These are phyloP conservation scores for Ectropis grisescens DNA, from an alignment of 1,140 invertebrate species.

Conservation along the genomic window DNA sequence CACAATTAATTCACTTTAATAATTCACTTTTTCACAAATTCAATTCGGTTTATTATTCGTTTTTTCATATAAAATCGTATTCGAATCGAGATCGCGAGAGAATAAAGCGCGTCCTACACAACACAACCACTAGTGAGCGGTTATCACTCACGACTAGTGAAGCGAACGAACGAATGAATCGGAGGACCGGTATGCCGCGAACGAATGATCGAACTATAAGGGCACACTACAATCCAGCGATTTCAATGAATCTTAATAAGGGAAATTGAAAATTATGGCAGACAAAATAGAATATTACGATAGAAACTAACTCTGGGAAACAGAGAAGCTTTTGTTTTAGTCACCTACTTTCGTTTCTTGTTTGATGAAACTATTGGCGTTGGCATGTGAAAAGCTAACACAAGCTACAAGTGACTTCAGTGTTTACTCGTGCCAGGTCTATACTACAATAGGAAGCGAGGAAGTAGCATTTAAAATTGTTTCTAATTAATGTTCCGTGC, in stretches of 20 bases:
- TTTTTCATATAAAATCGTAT: slow-evolving; percentile 3
- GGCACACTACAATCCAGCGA: slow-evolving; percentile 3
- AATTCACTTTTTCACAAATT: slow-evolving; percentile 13
- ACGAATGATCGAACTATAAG: slow-evolving; percentile 21
- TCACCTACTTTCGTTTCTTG: too few relatives aligned
- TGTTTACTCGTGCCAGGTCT: too few relatives aligned
- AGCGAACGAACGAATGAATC: slow-evolving; percentile 18
- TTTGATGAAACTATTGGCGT: too few relatives aligned
- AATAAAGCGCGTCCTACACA: slow-evolving; percentile 15
- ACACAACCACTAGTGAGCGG: slow-evolving; percentile 22
- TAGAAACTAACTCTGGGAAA: too few relatives aligned
- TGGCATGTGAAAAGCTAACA: too few relatives aligned
- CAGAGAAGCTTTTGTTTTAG: too few relatives aligned
- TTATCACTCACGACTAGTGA: slow-evolving; percentile 49
- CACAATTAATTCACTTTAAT: slow-evolving; percentile 42
- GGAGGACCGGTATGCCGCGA: slow-evolving; percentile 22
- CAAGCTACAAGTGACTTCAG: too few relatives aligned
- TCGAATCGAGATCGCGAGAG: slow-evolving; percentile 20
- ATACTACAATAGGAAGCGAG: too few relatives aligned
- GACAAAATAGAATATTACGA: too few relatives aligned
- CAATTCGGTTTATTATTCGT: slow-evolving; percentile 9
- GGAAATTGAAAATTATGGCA: slow-evolving; percentile 12
- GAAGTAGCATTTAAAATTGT: too few relatives aligned
- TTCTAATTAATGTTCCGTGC: too few relatives aligned
- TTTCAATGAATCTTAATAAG: slow-evolving; percentile 7